Evolutionary conservation across 1,140 invertebrate species (phyloP), one percentile per base, ranked within the genome.

Genomic region (Stegodyphus dumicola): DNA sequence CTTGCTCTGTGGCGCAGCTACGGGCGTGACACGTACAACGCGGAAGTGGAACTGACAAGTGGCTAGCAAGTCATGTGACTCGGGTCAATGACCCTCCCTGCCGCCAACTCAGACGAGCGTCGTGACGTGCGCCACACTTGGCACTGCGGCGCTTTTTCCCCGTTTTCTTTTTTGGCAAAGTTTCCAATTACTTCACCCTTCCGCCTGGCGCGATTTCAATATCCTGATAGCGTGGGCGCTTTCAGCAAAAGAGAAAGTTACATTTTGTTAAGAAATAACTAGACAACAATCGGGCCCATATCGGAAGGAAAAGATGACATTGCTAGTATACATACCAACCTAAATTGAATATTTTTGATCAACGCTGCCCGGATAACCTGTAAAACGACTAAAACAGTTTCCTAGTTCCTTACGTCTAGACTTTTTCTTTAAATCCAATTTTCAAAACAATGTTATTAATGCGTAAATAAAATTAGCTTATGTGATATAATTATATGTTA

Each of bases 1-100:
- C 33, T 33, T 33, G 33, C 33, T 33, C 33, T 33, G 33, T 33
- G 33, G 33, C 33, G 33, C 33, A 33, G 33, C 33, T 15, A 60
- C 66, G 10, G 15, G 7, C 18, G 75, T 77, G 75, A 77, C 75
- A 77, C 75, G 75, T 77, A 77, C 75, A 77, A 77, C 75, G 75
- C 75, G 75, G 75, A 77, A 77, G 75, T 77, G 56, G 75, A 65
- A 65, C 75, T 77, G 75, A 77, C 75, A 77, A 77, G 75, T 60
- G 56, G 60, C 75, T 60, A 60, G 56, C 56, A 60, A 65, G 75
- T 77, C 75, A 77, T 49, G 56, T 77, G 75, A 64, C 75, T 66
- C 56, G 56, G 75, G 75, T 77, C 75, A 65, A 49, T 66, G 75
- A 77, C 75, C 75, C 49, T 54, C 75, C 9, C 56, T 60, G 56